Evolutionary conservation across 2,888 invertebrate species (phyloP).

Genomic region (Branchipolynoe longqiensis): DNA sequence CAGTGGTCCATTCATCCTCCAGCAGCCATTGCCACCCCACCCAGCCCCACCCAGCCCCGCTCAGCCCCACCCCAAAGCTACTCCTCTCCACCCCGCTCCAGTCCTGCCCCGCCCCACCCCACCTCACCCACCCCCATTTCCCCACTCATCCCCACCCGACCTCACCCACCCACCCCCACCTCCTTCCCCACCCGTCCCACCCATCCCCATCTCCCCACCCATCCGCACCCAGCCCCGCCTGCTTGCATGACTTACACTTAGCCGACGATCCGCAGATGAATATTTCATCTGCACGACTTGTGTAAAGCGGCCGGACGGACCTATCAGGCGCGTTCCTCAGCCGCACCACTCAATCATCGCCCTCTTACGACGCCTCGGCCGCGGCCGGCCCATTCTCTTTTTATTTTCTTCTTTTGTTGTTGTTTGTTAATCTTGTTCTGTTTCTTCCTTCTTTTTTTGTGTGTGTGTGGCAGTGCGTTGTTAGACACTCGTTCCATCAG

Average conservation of each 20-base stretch:
- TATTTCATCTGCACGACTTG: conserved; percentile 48
- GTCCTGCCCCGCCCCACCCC: too few species aligned
- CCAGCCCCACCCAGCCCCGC: not conserved
- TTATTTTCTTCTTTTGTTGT: not conserved
- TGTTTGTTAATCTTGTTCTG: conserved; percentile 19
- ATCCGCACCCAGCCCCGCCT: not conserved
- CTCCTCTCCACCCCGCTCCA: too few species aligned
- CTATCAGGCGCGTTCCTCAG: conserved; percentile 37
- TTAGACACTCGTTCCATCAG: conserved; percentile 30
- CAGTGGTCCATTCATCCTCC: conserved; percentile 25
- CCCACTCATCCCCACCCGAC: too few species aligned
- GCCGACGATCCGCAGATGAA: conserved; percentile 26
- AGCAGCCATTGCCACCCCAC: too few species aligned
- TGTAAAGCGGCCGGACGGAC: conserved; percentile 15
- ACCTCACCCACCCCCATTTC: too few species aligned
- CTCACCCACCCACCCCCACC: too few species aligned
- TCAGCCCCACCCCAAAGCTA: too few species aligned
- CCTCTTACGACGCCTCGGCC: conserved; percentile 18
- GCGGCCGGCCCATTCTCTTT: not conserved
- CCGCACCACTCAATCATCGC: conserved; percentile 38
- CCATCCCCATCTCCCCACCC: too few species aligned
- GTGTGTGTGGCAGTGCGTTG: conserved; percentile 12
- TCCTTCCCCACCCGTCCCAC: too few species aligned
- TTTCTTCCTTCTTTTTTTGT: not conserved
- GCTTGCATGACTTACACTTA: conserved; percentile 54